Percentiles rank a stretch among this genome's conserved stretches.
phyloP scores from a whole-genome alignment of 1,140 invertebrate species.

The Branchinecta lynchi region DNA sequence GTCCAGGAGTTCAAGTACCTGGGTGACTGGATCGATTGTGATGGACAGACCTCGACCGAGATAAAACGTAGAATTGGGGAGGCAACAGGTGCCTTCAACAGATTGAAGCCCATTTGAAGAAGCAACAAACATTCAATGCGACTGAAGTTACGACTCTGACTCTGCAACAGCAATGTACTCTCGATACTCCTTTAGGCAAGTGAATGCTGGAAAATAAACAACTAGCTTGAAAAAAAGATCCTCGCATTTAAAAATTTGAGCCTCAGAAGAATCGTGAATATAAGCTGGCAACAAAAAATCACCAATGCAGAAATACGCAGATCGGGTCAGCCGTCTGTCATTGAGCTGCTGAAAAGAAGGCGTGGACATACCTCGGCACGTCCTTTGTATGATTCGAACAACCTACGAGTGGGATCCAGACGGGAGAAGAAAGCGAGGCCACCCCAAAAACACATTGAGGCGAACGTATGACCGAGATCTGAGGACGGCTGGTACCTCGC shows the following conservation, averaged over 20 bases:
- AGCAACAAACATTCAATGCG: not conserved
- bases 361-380: not conserved
- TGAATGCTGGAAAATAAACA: not conserved
- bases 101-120: not conserved
- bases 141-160: not conserved
- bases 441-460: not conserved
- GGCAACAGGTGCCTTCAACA: not conserved
- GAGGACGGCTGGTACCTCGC: slow-evolving; percentile 6
- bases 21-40: not conserved
- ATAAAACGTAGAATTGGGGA: not conserved
- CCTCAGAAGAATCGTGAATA: not conserved
- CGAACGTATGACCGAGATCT: slow-evolving; percentile 3
- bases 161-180: not conserved
- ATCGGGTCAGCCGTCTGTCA: not conserved
- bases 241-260: not conserved
- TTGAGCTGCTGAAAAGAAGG: not conserved
- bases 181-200: not conserved
- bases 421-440: slow-evolving; percentile 7
- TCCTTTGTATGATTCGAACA: not conserved
- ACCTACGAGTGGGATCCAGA: not conserved
- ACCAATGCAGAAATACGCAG: slow-evolving; percentile 3
- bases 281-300: slow-evolving; percentile 4
- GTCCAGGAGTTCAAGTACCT: slow-evolving; percentile 10
- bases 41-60: not conserved
- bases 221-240: not conserved